A percentile compares a stretch with the other conserved stretches of the same genome.
phyloP scores from a whole-genome alignment of 2,113 vertebrate genomes.

The Chiloscyllium plagiosum region DNA sequence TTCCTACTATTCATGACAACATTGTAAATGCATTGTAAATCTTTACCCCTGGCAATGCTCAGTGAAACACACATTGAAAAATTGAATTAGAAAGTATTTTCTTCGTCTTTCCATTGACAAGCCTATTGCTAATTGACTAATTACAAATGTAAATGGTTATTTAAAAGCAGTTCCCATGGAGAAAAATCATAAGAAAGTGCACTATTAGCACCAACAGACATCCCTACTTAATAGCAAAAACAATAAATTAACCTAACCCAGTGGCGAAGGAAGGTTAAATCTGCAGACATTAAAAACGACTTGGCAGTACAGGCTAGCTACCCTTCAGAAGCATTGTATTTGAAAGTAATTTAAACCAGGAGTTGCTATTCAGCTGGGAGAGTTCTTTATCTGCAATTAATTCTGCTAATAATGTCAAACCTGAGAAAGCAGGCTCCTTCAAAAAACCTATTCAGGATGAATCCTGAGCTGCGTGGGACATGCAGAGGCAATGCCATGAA shows the following conservation, averaged over 20 bases:
- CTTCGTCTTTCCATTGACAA: neutral
- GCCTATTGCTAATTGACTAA: neutral
- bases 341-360: neutral
- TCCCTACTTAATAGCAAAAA: neutral
- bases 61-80: neutral
- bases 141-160: constrained; percentile 5
- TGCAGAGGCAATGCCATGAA: neutral
- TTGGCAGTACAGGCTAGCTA: neutral
- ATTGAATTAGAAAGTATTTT: neutral
- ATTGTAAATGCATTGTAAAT: neutral
- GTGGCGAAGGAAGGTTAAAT: neutral
- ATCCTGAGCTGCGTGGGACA: neutral
- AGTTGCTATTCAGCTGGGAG: neutral
- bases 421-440: neutral
- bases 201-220: neutral
- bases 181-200: neutral
- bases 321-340: neutral
- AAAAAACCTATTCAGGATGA: neutral
- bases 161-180: constrained; percentile 4
- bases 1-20: neutral
- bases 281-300: neutral
- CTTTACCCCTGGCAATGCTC: neutral
- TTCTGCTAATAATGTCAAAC: neutral
- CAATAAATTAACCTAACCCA: neutral
- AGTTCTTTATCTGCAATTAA: neutral